A percentile compares a stretch with the other conserved stretches of the same genome.
Conservation (phyloP, 1,140 invertebrate genomes). For the Caenorhabditis tropicalis region DNA sequence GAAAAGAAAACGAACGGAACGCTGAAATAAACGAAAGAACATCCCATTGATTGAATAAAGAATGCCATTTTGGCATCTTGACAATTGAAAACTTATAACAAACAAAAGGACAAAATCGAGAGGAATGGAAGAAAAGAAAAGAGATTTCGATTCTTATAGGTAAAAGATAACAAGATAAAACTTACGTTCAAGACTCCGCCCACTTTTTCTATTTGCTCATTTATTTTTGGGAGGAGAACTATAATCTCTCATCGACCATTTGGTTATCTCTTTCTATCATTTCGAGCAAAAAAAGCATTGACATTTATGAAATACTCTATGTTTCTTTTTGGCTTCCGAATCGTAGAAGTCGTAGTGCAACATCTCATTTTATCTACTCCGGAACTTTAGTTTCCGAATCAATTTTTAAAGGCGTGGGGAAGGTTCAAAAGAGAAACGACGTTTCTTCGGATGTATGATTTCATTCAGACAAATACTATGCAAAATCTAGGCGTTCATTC, state of each 20-base stretch:
- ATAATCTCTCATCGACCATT: constrained; percentile 14
- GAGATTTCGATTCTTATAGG: neutral
- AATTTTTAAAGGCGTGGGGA: constrained; percentile 5
- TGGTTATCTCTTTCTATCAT: neutral
- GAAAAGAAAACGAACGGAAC: too few species aligned
- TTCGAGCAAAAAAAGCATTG: neutral
- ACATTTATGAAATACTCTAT: constrained; percentile 3
- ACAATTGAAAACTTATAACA: neutral
- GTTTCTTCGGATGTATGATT: constrained; percentile 31
- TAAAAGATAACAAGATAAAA: neutral
- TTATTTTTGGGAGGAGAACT: constrained; percentile 17
- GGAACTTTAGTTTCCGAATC: constrained; percentile 9
- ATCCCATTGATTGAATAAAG: too few species aligned
- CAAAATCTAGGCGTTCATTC: neutral
- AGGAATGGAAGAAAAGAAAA: neutral
- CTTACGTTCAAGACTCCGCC: neutral
- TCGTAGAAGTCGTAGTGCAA: neutral
- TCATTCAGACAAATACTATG: neutral
- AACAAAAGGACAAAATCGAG: neutral
- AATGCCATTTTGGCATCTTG: too few species aligned
- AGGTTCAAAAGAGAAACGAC: neutral
- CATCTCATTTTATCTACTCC: neutral
- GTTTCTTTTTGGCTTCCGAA: neutral
- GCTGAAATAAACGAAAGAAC: neutral
- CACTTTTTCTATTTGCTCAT: constrained; percentile 5